Base-by-base conservation (phyloP, 2,797 vertebrate species). In the Sebastes miniatus region DNA sequence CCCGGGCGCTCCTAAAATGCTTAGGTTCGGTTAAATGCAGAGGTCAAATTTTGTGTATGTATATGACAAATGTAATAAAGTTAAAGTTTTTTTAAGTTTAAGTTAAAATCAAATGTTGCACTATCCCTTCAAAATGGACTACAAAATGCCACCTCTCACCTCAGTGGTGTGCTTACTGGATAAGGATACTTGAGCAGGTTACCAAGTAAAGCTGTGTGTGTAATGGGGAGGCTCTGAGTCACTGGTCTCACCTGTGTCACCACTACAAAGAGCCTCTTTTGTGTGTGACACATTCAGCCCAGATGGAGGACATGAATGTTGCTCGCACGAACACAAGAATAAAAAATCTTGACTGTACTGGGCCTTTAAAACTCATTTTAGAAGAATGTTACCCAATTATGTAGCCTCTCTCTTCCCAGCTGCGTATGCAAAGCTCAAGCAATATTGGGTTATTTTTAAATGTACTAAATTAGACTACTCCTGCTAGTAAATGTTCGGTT, bases 191-290 rank as follows among this genome's bases (percentile, higher is more conserved):
- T 27, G 36, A 75, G 24, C 61, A 50, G 29, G 32, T 71, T 56
- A 72, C 77, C 66, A 77, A 39, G 39, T 66, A 36, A 59, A 57
- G 43, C 25, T 73, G 61, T 50, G 68, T 72, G 68, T 77, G 57
- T 47, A n/a, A n/a, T 32, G 29, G 54, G 39, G 32, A 71, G 52
- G 31, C 56, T 72, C 25, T 67, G 77, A 79, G 36, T 70, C 77
- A 78, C 72, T 20, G 64, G 20, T 39, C 34, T 91, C 80, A 88
- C 86, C 84, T 90, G 79, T 87, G 68, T 75, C 52, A 69, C 75
- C 47, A 27, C 63, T 27, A 80, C 85, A 88, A 82, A 85, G 61
- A 66, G 43, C 65, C 25, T 81, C 31, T 63, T 77, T 75, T 84
- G 79, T 86, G 70, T 85, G 80, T 77, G 72, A 80, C 68, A 81